phyloP scores from a whole-genome alignment of 2,888 invertebrate species.

The Oxycera nigricornis region DNA sequence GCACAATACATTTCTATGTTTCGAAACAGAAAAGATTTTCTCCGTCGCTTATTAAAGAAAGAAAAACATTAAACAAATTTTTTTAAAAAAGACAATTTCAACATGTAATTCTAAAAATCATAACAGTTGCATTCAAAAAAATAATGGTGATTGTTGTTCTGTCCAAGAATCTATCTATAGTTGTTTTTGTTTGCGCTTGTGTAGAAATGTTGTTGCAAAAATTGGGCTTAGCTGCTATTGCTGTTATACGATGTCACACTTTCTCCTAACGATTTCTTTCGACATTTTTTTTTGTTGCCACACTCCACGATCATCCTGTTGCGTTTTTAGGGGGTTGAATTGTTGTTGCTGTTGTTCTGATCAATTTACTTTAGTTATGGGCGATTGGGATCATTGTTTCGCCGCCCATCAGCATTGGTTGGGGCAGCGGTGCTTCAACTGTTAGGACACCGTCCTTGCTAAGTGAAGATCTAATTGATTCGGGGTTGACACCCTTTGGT shows the following conservation, averaged over 20 bases:
- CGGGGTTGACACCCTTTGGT: slow-evolving; percentile 96
- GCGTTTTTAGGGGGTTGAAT: not conserved
- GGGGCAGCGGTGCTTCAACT: slow-evolving; percentile 95
- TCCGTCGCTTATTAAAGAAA: slow-evolving; percentile 11
- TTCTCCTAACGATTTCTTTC: no score
- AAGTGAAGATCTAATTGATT: slow-evolving; percentile 92
- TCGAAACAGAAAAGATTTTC: slow-evolving; percentile 2
- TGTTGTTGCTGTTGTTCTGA: slow-evolving; percentile 16
- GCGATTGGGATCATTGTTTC: slow-evolving; percentile 63
- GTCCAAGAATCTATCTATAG: not conserved
- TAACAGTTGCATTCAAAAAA: not conserved
- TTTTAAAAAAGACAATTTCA: slow-evolving; percentile 5
- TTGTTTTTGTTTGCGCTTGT: not conserved
- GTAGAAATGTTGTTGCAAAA: slow-evolving; percentile 13
- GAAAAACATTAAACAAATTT: slow-evolving; percentile 26
- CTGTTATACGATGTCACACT: no score
- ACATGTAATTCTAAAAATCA: not conserved
- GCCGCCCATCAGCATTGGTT: slow-evolving; percentile 62
- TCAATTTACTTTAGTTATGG: slow-evolving; percentile 54
- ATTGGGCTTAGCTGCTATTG: not conserved
- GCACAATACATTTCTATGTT: not conserved
- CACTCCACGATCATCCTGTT: no score
- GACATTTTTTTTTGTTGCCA: no score
- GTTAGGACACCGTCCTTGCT: slow-evolving; percentile 96
- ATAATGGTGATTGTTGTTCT: not conserved